These are phyloP conservation scores for Anser cygnoides DNA, from an alignment of 2,113 vertebrate species.

Conservation along the genomic window DNA sequence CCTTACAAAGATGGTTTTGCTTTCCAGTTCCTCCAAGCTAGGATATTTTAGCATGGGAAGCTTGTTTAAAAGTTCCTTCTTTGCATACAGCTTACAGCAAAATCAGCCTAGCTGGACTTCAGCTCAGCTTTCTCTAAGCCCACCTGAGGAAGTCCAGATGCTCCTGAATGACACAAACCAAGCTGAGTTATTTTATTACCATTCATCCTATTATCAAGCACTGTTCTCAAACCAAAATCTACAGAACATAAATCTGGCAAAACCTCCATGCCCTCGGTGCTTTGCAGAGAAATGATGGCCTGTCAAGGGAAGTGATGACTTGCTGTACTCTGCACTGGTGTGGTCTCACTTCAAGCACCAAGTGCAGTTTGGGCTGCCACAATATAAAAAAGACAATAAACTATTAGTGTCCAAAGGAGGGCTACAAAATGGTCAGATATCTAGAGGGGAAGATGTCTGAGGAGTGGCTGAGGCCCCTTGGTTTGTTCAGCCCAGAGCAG, in stretches of 20 bases:
- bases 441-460: no score
- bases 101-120: not conserved
- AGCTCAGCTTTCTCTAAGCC: not conserved
- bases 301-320: no score
- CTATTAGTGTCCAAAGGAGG: no score
- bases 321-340: no score
- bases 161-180: not conserved
- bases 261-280: not conserved
- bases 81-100: constrained; percentile 24
- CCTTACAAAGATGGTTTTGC: not conserved
- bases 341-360: no score
- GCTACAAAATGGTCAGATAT: no score
- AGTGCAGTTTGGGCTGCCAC: no score
- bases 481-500: no score
- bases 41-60: constrained; percentile 18
- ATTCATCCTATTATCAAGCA: not conserved
- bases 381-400: no score
- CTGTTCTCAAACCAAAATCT: not conserved
- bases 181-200: not conserved
- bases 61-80: constrained; percentile 29
- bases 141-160: not conserved
- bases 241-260: not conserved
- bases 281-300: not conserved
- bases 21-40: not conserved
- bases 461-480: no score